Percentiles rank a stretch among this genome's conserved stretches.
Evolutionary conservation across 1,140 invertebrate genomes (phyloP).

Genomic region (Drosophila nikananu): DNA sequence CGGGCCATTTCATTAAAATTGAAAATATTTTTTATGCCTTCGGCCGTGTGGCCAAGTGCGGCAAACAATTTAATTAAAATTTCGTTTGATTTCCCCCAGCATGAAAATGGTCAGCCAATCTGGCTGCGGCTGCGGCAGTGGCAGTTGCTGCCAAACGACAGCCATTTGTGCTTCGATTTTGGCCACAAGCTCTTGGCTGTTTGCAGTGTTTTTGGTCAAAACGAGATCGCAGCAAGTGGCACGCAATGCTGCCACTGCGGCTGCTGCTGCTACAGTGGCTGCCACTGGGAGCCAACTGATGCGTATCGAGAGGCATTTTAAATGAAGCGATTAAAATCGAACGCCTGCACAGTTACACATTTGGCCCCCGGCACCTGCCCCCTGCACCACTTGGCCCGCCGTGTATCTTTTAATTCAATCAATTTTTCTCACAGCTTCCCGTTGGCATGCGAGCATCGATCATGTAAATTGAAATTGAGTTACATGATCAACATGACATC

Average conservation of each 20-base stretch:
- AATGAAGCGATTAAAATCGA: constrained; percentile 82
- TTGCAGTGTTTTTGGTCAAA: constrained; percentile 67
- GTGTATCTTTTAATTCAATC: constrained; percentile 77
- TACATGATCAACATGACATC: constrained; percentile 76
- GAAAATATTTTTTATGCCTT: constrained; percentile 47
- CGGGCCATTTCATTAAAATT: constrained; percentile 53
- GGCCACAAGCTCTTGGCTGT: constrained; percentile 56
- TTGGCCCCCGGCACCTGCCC: constrained; percentile 46
- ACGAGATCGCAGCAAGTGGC: constrained; percentile 81
- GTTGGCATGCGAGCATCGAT: constrained; percentile 61
- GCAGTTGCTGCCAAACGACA: constrained; percentile 47
- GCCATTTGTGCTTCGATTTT: constrained; percentile 62
- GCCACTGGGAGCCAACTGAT: constrained; percentile 65
- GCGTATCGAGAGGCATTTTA: constrained; percentile 81
- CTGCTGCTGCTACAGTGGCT: constrained; percentile 2
- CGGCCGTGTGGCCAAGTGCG: constrained; percentile 37
- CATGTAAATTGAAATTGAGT: constrained; percentile 71
- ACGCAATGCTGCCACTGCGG: constrained; percentile 59
- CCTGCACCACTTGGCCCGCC: constrained; percentile 17
- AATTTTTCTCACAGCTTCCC: constrained; percentile 76
- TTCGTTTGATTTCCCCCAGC: constrained; percentile 59
- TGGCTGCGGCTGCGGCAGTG: constrained; percentile 35
- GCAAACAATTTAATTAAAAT: constrained; percentile 77
- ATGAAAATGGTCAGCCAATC: constrained; percentile 69
- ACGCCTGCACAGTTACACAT: constrained; percentile 79